phyloP scores from a whole-genome alignment of 2,113 vertebrate genomes.

The Equus przewalskii region DNA sequence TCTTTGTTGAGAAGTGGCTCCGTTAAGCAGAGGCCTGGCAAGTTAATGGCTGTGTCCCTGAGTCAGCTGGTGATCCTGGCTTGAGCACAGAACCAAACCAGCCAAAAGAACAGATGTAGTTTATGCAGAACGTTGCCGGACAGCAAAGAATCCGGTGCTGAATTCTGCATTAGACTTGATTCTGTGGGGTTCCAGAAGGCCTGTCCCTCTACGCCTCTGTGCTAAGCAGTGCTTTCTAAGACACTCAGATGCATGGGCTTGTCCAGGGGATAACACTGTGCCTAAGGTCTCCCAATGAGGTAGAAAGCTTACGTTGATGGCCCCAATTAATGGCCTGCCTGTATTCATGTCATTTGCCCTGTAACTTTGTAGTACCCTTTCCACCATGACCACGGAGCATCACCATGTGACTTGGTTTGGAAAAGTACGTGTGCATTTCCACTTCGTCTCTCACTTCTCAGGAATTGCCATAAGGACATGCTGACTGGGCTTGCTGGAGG shows the following conservation, averaged over 20 bases:
- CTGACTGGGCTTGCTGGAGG: neutral
- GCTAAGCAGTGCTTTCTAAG: neutral
- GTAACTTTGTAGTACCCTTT: neutral
- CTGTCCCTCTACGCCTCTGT: neutral
- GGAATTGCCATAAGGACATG: neutral
- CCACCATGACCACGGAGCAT: neutral
- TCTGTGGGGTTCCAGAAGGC: neutral
- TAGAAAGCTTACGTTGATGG: neutral
- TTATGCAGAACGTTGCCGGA: neutral
- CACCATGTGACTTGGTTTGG: neutral
- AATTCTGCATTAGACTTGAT: neutral
- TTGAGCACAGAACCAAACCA: neutral
- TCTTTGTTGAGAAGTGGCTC: slow-evolving; percentile 55
- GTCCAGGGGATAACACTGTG: neutral
- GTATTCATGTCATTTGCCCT: neutral
- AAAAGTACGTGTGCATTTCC: neutral
- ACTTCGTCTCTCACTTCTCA: neutral
- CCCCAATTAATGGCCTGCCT: too few relatives aligned
- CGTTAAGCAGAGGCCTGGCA: neutral
- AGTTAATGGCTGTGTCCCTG: neutral
- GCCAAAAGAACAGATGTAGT: neutral
- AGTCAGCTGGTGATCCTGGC: neutral
- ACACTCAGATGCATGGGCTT: neutral
- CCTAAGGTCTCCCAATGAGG: neutral
- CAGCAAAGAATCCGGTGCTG: neutral